These are phyloP conservation scores for Pterocles gutturalis DNA, from an alignment of 2,113 vertebrate genomes.

Conservation along the genomic window DNA sequence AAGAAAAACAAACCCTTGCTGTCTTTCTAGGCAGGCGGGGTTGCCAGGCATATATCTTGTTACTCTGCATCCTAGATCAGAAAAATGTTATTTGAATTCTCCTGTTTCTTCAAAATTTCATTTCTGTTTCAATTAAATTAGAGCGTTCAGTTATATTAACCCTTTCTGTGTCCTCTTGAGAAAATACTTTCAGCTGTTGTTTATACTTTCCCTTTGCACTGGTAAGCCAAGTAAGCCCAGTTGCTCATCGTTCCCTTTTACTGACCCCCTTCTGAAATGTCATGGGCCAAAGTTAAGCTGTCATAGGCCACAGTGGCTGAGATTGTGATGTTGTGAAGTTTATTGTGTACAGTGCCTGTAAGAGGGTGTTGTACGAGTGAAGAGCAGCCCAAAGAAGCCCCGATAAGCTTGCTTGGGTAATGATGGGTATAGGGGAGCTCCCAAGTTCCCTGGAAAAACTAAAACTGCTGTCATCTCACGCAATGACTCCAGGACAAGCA, in stretches of 20 bases:
- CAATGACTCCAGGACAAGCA: neutral
- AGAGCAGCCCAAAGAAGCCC: neutral
- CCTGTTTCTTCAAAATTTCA: neutral
- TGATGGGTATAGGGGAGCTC: neutral
- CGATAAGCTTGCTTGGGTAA: neutral
- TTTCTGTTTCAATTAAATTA: neutral
- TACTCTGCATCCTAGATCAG: neutral
- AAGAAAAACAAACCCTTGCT: neutral
- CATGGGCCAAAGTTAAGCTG: neutral
- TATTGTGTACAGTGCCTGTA: neutral
- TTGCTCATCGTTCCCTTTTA: neutral
- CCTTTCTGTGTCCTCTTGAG: neutral
- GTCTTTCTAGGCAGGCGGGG: neutral
- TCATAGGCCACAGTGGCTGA: neutral
- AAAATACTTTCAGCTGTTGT: neutral
- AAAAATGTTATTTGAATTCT: neutral
- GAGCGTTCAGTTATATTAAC: neutral
- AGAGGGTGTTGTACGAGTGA: neutral
- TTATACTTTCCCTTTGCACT: neutral
- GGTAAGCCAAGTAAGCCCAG: neutral
- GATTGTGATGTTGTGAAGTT: neutral
- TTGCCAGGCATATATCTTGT: neutral
- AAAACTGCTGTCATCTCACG: neutral
- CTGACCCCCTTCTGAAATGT: neutral
- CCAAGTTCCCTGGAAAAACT: neutral